phyloP scores from a whole-genome alignment of 2,797 vertebrate genomes.

The Pangasius krempfi region DNA sequence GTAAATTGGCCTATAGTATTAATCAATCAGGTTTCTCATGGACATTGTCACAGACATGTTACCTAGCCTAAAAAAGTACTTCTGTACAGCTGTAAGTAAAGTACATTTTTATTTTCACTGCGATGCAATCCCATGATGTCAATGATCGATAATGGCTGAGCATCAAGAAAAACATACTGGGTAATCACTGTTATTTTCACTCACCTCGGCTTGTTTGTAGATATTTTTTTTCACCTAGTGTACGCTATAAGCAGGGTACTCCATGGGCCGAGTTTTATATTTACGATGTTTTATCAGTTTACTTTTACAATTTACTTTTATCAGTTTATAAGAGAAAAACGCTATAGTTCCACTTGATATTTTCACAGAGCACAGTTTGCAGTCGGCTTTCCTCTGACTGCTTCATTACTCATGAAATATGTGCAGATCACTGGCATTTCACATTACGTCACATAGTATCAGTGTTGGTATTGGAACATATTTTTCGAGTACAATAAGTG shows the following conservation, averaged over 20 bases:
- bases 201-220: not conserved
- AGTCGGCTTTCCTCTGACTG: not conserved
- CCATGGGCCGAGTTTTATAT: not conserved
- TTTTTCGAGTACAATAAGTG: not conserved
- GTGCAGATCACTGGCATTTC: not conserved
- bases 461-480: not conserved
- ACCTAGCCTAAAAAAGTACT: not conserved
- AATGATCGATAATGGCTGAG: not conserved
- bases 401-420: not conserved
- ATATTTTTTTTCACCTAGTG: not conserved
- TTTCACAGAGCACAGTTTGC: not conserved
- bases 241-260: not conserved
- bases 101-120: not conserved
- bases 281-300: not conserved
- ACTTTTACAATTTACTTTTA: not conserved
- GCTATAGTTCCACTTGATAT: not conserved
- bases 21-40: not conserved
- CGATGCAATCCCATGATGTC: not conserved
- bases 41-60: not conserved
- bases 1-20: not conserved
- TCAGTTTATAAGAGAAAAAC: not conserved
- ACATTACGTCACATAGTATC: not conserved
- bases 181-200: not conserved
- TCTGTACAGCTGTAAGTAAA: not conserved
- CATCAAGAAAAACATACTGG: not conserved